Percentiles rank a stretch among this genome's conserved stretches.
Evolutionary conservation across 2,113 vertebrate species (phyloP).

Genomic region (Ceyx margarethae): DNA sequence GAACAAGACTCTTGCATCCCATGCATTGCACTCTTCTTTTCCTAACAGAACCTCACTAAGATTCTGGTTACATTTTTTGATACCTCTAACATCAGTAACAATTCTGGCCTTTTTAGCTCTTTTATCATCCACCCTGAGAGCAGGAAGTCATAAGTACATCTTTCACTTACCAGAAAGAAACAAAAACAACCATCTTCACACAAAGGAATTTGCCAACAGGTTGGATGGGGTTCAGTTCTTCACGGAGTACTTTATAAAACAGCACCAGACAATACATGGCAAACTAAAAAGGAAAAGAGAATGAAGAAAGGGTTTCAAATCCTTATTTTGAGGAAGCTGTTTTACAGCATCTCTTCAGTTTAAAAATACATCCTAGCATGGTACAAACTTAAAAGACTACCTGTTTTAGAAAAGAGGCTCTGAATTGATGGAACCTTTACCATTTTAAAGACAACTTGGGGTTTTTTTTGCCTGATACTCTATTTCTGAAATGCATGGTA

Average conservation of each 20-base stretch:
- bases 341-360: neutral
- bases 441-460: neutral
- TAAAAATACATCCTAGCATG: neutral
- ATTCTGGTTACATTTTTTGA: neutral
- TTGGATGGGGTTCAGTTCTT: conserved; percentile 92
- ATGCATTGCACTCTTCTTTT: neutral
- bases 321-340: neutral
- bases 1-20: neutral
- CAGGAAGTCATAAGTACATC: neutral
- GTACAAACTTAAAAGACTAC: neutral
- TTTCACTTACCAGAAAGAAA: conserved; percentile 92
- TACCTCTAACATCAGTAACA: neutral
- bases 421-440: neutral
- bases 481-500: neutral
- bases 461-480: neutral
- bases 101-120: neutral
- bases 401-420: neutral
- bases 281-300: conserved; percentile 79
- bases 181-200: conserved; percentile 97
- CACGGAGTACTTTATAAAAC: conserved; percentile 92
- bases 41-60: neutral
- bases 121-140: neutral
- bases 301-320: neutral
- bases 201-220: conserved; percentile 98
- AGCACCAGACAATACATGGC: conserved; percentile 98